Evolutionary conservation across 2,797 vertebrate genomes (phyloP), one percentile per base, ranked within the genome.

Genomic region (Sebastiscus albofasciatus): DNA sequence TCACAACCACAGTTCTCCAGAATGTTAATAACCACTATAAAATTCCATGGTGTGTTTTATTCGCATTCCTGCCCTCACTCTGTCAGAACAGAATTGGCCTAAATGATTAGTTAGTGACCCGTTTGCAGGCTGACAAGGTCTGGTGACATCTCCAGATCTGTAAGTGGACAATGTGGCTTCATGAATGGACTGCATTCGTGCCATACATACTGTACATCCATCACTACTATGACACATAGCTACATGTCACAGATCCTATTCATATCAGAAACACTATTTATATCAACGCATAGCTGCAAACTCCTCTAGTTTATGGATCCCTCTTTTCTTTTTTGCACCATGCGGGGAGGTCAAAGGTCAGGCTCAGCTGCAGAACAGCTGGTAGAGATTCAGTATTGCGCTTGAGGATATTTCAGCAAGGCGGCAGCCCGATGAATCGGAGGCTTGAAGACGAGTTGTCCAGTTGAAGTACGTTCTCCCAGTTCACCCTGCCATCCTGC

Each of bases 281-380:
- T 62, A 14, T 77, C 73, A 14, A 5, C 4, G 16, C 58, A 26
- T 56, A 26, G 67, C 71, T 81, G 42, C 31, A 34, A 3, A 67
- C 66, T 67, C 72, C 66, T 74, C 24, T 39, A 14, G 2, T 68
- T 58, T 67, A 54, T 10, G 6, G 49, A 72, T 13, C 46, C n/a
- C 29, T 46, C 18, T 68, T 42, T 72, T 75, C 8, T 39, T 62
- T 20, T 20, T 22, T 69, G 46, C 76, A 59, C 14, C 71, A 68
- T 58, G 27, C 2, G 1, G 60, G 52, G 66, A 75, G 72, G 69
- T 72, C 87, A 80, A 6, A 78, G 86, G 77, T 87, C 79, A 67
- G 11, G 5, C 34, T 61, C 60, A 11, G 72, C 34, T 62, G 72
- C 52, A 62, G 26, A 69, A 72, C 79, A 79, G 75, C 69, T 56